Percentiles rank a stretch among this genome's conserved stretches.
These are phyloP conservation scores for Araneus ventricosus DNA, from an alignment of 1,140 invertebrate genomes.

Conservation along the genomic window DNA sequence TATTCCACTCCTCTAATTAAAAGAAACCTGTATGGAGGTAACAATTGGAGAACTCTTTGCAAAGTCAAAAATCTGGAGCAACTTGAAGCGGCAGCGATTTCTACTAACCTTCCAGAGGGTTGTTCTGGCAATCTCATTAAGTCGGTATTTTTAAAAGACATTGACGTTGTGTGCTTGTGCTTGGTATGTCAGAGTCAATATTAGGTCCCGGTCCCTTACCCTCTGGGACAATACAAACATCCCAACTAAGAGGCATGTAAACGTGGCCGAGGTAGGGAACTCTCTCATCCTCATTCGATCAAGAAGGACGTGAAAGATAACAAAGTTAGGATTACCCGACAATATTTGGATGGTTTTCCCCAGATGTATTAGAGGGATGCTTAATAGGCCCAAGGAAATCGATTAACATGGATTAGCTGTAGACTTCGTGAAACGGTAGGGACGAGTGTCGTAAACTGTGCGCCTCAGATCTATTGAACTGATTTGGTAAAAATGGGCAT, in stretches of 20 bases:
- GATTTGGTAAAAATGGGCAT: too few species aligned
- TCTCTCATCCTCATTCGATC: not conserved
- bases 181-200: constrained; percentile 6
- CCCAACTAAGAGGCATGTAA: not conserved
- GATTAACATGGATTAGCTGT: not conserved
- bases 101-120: not conserved
- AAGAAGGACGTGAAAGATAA: not conserved
- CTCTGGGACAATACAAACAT: not conserved
- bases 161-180: not conserved
- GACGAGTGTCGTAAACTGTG: too few species aligned
- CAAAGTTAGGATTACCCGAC: constrained; percentile 8
- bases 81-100: not conserved
- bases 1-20: not conserved
- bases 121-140: not conserved
- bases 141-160: constrained; percentile 1
- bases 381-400: not conserved
- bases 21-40: not conserved
- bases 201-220: not conserved
- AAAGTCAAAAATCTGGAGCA: not conserved
- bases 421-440: not conserved
- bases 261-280: not conserved
- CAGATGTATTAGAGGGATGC: not conserved
- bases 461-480: too few species aligned
- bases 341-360: constrained; percentile 21
- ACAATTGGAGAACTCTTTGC: not conserved